These are phyloP conservation scores for Branchipolynoe longqiensis DNA, from an alignment of 2,888 invertebrate species.

Conservation along the genomic window DNA sequence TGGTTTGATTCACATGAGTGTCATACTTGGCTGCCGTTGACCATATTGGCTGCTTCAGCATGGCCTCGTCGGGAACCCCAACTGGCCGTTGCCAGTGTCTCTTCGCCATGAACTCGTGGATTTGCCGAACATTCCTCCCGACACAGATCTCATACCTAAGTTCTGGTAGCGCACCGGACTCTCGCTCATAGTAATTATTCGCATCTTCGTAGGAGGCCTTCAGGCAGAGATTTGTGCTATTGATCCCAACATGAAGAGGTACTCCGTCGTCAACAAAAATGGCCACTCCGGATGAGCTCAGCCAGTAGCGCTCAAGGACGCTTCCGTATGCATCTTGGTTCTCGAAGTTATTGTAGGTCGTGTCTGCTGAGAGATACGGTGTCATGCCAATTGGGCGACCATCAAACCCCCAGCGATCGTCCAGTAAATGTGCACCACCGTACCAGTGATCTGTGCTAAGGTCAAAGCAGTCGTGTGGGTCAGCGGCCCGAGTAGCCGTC, in stretches of 20 bases:
- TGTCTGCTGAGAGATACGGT: constrained; percentile 61
- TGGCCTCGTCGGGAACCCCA: constrained; percentile 30
- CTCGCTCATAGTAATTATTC: background rate
- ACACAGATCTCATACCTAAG: constrained; percentile 46
- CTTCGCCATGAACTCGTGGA: constrained; percentile 34
- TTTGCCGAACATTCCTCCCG: background rate
- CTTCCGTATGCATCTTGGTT: constrained; percentile 74
- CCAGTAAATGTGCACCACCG: constrained; percentile 91
- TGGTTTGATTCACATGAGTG: constrained; percentile 83
- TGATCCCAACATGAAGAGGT: constrained; percentile 90
- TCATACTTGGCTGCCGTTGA: constrained; percentile 91
- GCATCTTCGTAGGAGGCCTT: constrained; percentile 25
- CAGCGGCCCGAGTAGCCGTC: background rate
- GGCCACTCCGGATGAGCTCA: constrained; percentile 88
- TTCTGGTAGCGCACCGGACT: background rate
- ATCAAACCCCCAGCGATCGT: constrained; percentile 92
- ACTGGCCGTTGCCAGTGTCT: constrained; percentile 14
- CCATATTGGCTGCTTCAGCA: constrained; percentile 86
- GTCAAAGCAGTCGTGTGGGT: constrained; percentile 87
- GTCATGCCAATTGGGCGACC: constrained; percentile 71
- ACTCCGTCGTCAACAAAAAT: constrained; percentile 86
- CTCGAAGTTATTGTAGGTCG: constrained; percentile 60
- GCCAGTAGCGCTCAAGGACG: constrained; percentile 83
- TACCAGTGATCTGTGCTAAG: constrained; percentile 85
- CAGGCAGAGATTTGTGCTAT: constrained; percentile 83